Base-by-base conservation (phyloP, 1,140 invertebrate species). In the Calephelis nemesis region DNA sequence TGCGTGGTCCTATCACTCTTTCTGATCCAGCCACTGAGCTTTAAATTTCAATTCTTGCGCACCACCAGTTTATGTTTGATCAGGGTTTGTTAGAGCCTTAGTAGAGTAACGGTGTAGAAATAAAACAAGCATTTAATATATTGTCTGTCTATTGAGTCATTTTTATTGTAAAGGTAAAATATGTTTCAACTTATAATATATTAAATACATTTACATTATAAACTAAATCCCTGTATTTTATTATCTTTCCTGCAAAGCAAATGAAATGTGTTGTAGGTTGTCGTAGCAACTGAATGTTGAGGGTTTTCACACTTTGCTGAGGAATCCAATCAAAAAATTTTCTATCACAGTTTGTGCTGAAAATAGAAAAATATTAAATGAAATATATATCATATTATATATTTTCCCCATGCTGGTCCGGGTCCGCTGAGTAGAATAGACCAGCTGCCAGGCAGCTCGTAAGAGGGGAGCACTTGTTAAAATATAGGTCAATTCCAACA, bases 291-390 rank as follows among this genome's bases (percentile, higher is more conserved):
- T 78, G 72, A 87, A 87, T 68, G 75, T 82, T 78, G 77, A 78
- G 76, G 69, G 71, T 77, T 68, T 84, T 90, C 77, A 92, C 75
- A 92, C 87, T 78, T 92, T 92, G 79, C 88, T 85, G 76, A 92
- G 88, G 76, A 87, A 92, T 74, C 92, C 88, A 75, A 92, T 88
- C 81, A 91, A 85, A 84, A 91, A 93, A 74, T 93, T 92, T 77
- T 93, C 92, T 84, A 93, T 93, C 81, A 93, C 93, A 83, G 93
- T 92, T 92, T 93, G 93, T 72, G 93, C 93, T 93, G 88, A 70
- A 93, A 93, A 62, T 73, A 76, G 81, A 78, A 67, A 70, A 70
- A 10, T 39, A 19, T 40, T 40, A 19, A 62, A 15, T n/a, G 0
- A 30, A 2, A 30, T 40, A 7, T 63, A 47, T 62, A 47, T 71